Evolutionary conservation across 2,888 invertebrate genomes (phyloP), one percentile per base, ranked within the genome.

Genomic region (Deilephila porcellus): DNA sequence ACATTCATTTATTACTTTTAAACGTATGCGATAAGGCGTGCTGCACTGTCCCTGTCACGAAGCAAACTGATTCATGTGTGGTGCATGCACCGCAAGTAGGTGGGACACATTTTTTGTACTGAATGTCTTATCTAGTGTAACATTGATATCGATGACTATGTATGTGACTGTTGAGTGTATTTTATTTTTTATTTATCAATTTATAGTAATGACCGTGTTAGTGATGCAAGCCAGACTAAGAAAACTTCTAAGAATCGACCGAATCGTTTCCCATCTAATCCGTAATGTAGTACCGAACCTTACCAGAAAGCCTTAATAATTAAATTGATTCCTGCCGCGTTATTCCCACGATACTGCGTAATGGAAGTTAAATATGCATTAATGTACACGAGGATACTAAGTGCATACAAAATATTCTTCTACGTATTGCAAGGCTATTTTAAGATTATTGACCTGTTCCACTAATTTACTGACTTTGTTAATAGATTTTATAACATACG

Each of bases 261-360:
- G 19, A 56, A 6, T n/a, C 17, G 25, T 25, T 67, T 45, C 25
- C 25, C 67, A 25, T 64, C 6, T 7, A 62, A 14, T 29, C 14
- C 29, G 14, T 37, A 52, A 52, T 25, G 67, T 20, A 52, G 25
- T 45, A 32, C 19, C 3, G 1, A 20, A 20, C 8, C 14, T 67
- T 37, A 67, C 14, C 67, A 67, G 67, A 25, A 67, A 67, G 45
- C 52, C 14, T 67, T 45, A 64, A 52, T 67, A 67, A 67, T 67
- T 52, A 14, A 67, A 67, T 67, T 67, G 29, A 67, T 52, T 67
- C 67, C 14, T 2, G 20, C 25, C 52, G 17, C 67, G 67, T 52
- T 52, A 52, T 52, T 67, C 67, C 67, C 67, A 67, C 52, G 67
- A 52, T 67, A 52, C 67, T 67, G 45, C 20, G 67, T 67, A 67